Conservation (phyloP, 2,113 vertebrate species). For the Dromaius novaehollandiae region DNA sequence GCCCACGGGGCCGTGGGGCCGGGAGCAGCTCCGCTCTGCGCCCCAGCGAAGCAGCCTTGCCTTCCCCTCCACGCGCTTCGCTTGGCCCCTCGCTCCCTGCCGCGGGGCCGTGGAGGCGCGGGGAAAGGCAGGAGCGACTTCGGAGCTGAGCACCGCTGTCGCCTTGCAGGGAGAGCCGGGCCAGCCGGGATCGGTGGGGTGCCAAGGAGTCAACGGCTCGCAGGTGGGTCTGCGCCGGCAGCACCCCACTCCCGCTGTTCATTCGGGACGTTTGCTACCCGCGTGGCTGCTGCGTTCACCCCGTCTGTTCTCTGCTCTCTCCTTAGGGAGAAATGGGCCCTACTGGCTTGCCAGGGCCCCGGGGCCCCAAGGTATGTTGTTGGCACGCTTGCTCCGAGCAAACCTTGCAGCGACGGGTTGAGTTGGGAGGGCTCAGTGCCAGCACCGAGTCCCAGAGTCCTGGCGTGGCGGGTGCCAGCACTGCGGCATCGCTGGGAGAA, state of each 20-base stretch:
- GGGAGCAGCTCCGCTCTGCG: no score
- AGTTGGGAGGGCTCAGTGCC: background rate
- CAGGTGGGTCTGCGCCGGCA: conserved; percentile 65
- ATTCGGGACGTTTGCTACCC: accelerated
- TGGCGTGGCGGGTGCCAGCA: no score
- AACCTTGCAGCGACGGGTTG: accelerated
- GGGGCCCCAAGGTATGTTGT: conserved; percentile 78
- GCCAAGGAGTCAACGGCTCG: conserved; percentile 83
- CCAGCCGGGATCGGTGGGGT: conserved; percentile 74
- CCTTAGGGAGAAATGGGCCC: conserved; percentile 85
- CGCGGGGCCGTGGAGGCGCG: no score
- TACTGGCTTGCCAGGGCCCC: conserved; percentile 73
- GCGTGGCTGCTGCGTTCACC: accelerated
- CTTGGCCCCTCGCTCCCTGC: background rate
- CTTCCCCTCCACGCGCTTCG: background rate
- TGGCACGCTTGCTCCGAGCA: accelerated
- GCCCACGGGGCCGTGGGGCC: no score
- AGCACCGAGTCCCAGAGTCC: no score
- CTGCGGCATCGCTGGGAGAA: background rate
- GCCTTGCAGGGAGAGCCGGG: conserved; percentile 78
- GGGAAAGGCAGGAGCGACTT: no score
- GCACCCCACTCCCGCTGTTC: accelerated
- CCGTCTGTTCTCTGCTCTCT: background rate
- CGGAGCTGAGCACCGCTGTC: background rate
- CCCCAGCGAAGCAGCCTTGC: background rate